Conservation (phyloP, 2,797 vertebrate genomes). For the Sebastes alutus region DNA sequence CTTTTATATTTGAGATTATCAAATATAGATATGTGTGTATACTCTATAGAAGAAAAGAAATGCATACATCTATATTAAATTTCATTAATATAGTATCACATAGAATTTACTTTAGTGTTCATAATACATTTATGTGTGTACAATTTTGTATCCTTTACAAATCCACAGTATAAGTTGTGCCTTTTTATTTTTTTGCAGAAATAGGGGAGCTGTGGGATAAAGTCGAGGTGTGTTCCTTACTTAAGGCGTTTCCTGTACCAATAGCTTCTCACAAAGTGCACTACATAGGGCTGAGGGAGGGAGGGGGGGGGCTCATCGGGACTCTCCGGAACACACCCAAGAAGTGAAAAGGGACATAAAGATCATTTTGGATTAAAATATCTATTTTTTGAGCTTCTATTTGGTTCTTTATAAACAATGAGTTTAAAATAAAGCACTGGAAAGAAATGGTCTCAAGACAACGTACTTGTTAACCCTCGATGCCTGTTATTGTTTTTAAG, state of each 20-base stretch:
- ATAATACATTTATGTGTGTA: slow-evolving; percentile 71
- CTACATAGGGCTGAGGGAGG: slow-evolving; percentile 40
- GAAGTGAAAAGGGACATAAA: slow-evolving; percentile 28
- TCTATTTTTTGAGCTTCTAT: slow-evolving; percentile 58
- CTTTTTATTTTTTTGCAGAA: slow-evolving; percentile 65
- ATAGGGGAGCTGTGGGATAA: slow-evolving; percentile 40
- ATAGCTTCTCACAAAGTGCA: slow-evolving; percentile 83
- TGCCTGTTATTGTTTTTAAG: slow-evolving; percentile 25
- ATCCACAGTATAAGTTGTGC: slow-evolving; percentile 80
- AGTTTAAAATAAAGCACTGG: slow-evolving; percentile 66
- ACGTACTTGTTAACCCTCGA: slow-evolving; percentile 47
- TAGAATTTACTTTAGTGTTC: slow-evolving; percentile 69
- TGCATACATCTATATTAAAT: slow-evolving; percentile 79
- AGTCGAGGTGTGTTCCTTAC: slow-evolving; percentile 70
- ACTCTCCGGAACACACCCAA: slow-evolving; percentile 66
- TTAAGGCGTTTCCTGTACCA: slow-evolving; percentile 85
- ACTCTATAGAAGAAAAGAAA: slow-evolving; percentile 69
- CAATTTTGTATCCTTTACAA: slow-evolving; percentile 69
- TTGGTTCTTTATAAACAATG: slow-evolving; percentile 67
- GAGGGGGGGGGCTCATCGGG: neutral
- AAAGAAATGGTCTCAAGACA: slow-evolving; percentile 57
- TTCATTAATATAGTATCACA: slow-evolving; percentile 74
- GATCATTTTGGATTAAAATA: slow-evolving; percentile 62
- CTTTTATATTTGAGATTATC: slow-evolving; percentile 76
- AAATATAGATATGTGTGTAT: slow-evolving; percentile 80